These are phyloP conservation scores for Pangasius sanitwongsei DNA, from an alignment of 2,797 vertebrate genomes.

Conservation along the genomic window DNA sequence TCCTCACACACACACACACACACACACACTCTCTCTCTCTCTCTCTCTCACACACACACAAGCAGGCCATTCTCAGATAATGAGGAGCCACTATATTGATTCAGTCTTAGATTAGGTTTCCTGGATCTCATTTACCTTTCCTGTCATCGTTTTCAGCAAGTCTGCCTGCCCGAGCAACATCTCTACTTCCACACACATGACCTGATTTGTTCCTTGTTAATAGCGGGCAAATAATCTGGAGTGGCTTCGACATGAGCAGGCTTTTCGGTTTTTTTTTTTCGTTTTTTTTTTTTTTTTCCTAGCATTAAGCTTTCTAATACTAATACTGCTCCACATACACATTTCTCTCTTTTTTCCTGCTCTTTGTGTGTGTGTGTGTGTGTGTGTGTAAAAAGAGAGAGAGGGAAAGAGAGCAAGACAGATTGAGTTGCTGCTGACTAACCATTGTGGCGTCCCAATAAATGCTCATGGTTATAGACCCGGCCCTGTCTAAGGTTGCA, in stretches of 20 bases:
- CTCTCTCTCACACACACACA: constrained; percentile 46
- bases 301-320: constrained; percentile 20
- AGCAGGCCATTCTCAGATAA: constrained; percentile 55
- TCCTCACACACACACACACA: constrained; percentile 55
- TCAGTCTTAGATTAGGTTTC: constrained; percentile 81
- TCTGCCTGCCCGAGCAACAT: constrained; percentile 71
- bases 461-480: constrained; percentile 74
- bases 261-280: not conserved
- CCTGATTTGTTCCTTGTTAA: constrained; percentile 51
- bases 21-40: not conserved
- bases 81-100: constrained; percentile 80
- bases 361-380: constrained; percentile 6
- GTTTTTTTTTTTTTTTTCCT: not conserved
- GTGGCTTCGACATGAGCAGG: constrained; percentile 34
- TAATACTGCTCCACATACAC: not conserved
- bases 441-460: constrained; percentile 79
- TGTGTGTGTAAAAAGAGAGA: constrained; percentile 6
- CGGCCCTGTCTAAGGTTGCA: constrained; percentile 76
- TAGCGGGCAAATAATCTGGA: constrained; percentile 38
- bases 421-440: constrained; percentile 80
- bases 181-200: constrained; percentile 55
- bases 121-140: constrained; percentile 79
- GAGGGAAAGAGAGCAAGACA: constrained; percentile 43
- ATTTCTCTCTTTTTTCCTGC: not conserved
- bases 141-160: constrained; percentile 78